phyloP scores from a whole-genome alignment of 2,113 vertebrate species.

The Fulmarus glacialis region DNA sequence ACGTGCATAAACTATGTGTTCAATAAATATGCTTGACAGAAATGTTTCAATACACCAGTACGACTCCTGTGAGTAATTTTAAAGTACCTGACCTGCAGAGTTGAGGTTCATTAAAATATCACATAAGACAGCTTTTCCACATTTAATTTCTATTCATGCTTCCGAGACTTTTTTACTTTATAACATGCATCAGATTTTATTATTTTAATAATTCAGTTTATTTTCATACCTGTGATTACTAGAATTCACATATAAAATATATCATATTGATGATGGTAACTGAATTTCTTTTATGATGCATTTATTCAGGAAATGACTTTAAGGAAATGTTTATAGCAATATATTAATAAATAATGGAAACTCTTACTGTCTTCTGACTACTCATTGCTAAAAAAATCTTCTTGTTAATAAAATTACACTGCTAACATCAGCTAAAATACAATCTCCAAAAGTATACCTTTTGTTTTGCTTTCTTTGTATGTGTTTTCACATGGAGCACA shows the following conservation, averaged over 20 bases:
- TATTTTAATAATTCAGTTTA: neutral
- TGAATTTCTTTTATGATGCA: neutral
- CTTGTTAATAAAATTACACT: neutral
- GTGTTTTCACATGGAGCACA: neutral
- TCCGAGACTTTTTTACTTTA: neutral
- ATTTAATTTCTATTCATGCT: neutral
- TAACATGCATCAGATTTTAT: neutral
- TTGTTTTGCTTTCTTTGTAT: neutral
- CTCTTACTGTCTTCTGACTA: neutral
- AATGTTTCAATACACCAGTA: neutral
- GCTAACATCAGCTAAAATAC: neutral
- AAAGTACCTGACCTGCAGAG: neutral
- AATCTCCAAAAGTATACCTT: neutral
- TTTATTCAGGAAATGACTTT: neutral
- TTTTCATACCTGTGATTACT: neutral
- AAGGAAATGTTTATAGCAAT: neutral
- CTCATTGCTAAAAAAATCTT: neutral
- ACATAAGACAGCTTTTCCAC: neutral
- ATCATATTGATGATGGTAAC: neutral
- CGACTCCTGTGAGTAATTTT: neutral
- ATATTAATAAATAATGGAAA: neutral
- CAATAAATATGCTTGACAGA: neutral
- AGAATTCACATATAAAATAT: neutral
- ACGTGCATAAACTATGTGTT: neutral
- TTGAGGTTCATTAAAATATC: constrained; percentile 21